Base-by-base conservation (phyloP, 35 echinoderm and acorn worm genomes). In the Ptychodera flava region DNA sequence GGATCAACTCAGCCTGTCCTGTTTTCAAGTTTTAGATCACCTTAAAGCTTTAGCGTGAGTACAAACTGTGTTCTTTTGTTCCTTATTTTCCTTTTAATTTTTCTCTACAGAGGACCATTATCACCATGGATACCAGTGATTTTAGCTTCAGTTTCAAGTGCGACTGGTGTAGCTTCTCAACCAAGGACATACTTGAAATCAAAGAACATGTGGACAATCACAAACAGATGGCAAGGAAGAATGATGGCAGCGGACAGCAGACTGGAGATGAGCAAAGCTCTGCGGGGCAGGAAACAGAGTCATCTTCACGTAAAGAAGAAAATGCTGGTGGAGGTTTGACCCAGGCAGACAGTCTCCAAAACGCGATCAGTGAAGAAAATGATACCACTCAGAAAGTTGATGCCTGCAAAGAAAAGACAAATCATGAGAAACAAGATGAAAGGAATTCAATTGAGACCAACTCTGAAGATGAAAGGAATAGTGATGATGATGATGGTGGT, bases 91-190 rank as follows among this genome's bases (percentile, higher is more conserved):
- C n/a, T n/a, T n/a, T n/a, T n/a, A n/a, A n/a, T n/a, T n/a, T n/a
- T n/a, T n/a, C n/a, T n/a, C n/a, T n/a, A n/a, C n/a, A n/a, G n/a
- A n/a, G n/a, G n/a, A n/a, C n/a, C n/a, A n/a, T n/a, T n/a, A n/a
- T n/a, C n/a, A 64, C 45, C 45, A 64, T 64, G 45, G 45, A 64
- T 64, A 64, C 22, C 6, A 64, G 22, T 64, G 45, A 64, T 12
- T 64, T 64, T 22, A 64, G 45, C 45, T 83, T 83, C 35, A 83
- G 82, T 36, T 83, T 83, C 29, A 83, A 34, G 16, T 83, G 82
- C 28, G 82, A 83, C 35, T 28, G 37, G 35, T 83, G 82, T 37
- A 28, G n/a, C 30, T 83, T 83, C 37, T 16, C 37, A 37, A 83
- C 82, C 0, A 83, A 83, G n/a, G 35, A 83, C 37, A 34, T 83